A percentile compares a stretch with the other conserved stretches of the same genome.
Evolutionary conservation across 64 coral and sea anemone genomes (phyloP).

Genomic region (Montipora cactus): DNA sequence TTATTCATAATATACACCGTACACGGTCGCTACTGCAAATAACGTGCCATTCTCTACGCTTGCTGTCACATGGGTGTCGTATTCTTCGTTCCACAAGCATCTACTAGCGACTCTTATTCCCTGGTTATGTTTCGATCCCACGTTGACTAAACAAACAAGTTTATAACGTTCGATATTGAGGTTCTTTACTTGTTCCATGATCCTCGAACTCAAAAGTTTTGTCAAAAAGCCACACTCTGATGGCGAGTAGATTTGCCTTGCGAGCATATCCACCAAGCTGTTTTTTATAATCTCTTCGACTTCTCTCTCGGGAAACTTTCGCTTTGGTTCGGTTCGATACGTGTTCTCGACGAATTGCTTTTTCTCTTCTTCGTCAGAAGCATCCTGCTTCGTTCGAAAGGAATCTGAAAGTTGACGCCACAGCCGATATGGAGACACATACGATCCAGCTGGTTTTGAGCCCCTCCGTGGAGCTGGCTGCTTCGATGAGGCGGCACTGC

Average conservation of each 20-base stretch:
- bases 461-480: not conserved
- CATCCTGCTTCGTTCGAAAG: not conserved
- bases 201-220: constrained; percentile 57
- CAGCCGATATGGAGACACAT: constrained; percentile 23
- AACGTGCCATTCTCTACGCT: constrained; percentile 45
- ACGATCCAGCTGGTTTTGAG: not conserved
- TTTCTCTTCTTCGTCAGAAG: not conserved
- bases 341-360: constrained; percentile 35
- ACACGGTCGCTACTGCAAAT: constrained; percentile 72
- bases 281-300: constrained; percentile 41
- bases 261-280: constrained; percentile 26
- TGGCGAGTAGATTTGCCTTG: not conserved
- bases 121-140: constrained; percentile 54
- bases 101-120: constrained; percentile 39
- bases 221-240: constrained; percentile 9
- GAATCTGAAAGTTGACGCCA: constrained; percentile 7
- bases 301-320: constrained; percentile 28
- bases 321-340: constrained; percentile 28
- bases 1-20: constrained; percentile 52
- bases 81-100: constrained; percentile 58
- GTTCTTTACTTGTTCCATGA: constrained; percentile 49
- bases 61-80: constrained; percentile 51
- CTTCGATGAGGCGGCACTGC: not conserved
- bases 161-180: constrained; percentile 71
- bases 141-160: constrained; percentile 53